These are phyloP conservation scores for Enteromius anoplus DNA, from an alignment of 2,797 vertebrate genomes.

Conservation along the genomic window DNA sequence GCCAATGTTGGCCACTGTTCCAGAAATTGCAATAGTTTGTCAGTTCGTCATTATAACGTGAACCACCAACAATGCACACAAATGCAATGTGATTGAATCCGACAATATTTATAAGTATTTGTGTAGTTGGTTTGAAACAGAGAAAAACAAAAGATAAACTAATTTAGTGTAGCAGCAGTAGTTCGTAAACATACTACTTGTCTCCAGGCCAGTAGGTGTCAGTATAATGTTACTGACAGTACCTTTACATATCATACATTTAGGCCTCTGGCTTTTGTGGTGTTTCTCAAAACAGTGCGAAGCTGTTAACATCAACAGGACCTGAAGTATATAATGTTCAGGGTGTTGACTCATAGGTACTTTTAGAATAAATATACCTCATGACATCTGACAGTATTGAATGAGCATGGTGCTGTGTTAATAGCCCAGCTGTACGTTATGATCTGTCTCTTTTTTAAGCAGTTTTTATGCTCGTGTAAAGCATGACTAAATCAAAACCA, in stretches of 20 bases:
- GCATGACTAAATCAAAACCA: neutral
- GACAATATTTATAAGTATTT: neutral
- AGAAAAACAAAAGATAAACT: constrained; percentile 7
- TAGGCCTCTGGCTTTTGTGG: constrained; percentile 34
- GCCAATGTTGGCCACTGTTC: neutral
- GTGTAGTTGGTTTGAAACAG: neutral
- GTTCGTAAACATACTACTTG: neutral
- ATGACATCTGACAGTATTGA: neutral
- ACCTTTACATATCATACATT: constrained; percentile 27
- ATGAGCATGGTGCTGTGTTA: neutral
- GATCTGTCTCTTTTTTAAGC: neutral
- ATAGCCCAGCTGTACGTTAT: neutral
- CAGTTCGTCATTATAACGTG: neutral
- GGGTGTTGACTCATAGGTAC: constrained; percentile 20
- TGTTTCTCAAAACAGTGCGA: constrained; percentile 21
- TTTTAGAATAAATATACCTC: neutral
- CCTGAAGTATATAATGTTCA: neutral
- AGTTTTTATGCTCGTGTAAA: neutral
- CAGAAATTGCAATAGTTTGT: neutral
- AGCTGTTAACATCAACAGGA: constrained; percentile 1
- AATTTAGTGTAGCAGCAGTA: neutral
- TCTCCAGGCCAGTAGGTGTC: constrained; percentile 13
- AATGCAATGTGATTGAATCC: neutral
- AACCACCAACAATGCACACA: neutral
- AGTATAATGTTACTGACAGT: neutral